Percentiles rank a stretch among this genome's conserved stretches.
Conservation (phyloP, 2,888 invertebrate species). For the Macaria notata region DNA sequence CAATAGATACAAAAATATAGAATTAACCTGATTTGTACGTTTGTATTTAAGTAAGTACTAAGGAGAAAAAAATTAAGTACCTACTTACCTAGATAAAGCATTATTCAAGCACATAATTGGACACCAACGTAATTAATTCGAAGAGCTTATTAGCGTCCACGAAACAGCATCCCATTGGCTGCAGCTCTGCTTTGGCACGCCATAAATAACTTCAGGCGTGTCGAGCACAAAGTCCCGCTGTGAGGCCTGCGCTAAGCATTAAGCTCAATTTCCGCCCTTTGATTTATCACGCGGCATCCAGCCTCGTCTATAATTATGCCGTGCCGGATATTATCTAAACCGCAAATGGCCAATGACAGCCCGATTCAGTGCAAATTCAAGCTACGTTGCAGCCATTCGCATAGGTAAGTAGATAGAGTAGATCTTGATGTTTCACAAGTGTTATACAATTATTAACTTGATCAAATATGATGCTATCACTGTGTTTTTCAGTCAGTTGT, state of each 20-base stretch:
- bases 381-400: no score
- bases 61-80: no score
- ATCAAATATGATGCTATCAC: no score
- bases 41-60: no score
- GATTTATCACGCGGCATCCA: conserved; percentile 18
- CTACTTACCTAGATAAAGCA: no score
- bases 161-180: background rate
- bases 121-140: background rate
- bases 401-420: no score
- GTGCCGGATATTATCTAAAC: conserved; percentile 11
- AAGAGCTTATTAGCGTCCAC: no score
- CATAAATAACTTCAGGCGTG: conserved; percentile 7
- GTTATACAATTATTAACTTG: no score
- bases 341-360: conserved; percentile 6
- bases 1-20: no score
- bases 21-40: no score
- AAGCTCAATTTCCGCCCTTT: conserved; percentile 17
- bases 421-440: no score
- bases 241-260: conserved; percentile 10
- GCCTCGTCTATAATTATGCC: conserved; percentile 12
- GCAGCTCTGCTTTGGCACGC: background rate
- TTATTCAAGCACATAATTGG: background rate
- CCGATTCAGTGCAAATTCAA: background rate
- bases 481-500: no score
- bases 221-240: background rate